Evolutionary conservation across 2,888 invertebrate species (phyloP).

Genomic region (Octodonta nipae): DNA sequence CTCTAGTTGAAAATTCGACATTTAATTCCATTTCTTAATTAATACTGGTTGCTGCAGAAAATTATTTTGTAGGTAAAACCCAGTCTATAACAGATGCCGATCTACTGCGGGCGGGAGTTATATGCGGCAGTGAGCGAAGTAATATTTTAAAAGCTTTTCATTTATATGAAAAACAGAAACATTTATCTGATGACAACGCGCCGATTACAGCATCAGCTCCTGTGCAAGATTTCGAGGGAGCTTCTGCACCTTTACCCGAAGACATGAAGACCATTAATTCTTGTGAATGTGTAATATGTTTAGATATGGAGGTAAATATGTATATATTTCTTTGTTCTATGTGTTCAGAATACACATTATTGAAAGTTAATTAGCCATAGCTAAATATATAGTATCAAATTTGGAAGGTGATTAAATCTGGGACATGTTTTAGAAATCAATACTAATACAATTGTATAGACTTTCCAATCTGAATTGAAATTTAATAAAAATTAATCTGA

Average conservation of each 20-base stretch:
- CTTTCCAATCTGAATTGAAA: too few species aligned
- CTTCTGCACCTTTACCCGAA: slow-evolving; percentile 29
- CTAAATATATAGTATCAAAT: too few species aligned
- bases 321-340: background rate
- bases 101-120: slow-evolving; percentile 46
- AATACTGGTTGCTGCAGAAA: too few species aligned
- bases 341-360: background rate
- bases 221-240: slow-evolving; percentile 10
- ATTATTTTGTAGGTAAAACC: slow-evolving; percentile 27
- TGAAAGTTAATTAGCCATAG: too few species aligned
- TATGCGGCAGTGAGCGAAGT: slow-evolving; percentile 42
- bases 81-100: slow-evolving; percentile 42
- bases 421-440: background rate
- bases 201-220: slow-evolving; percentile 15
- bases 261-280: slow-evolving; percentile 30
- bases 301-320: slow-evolving; percentile 53
- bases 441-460: too few species aligned
- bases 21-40: too few species aligned
- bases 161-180: slow-evolving; percentile 38
- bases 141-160: slow-evolving; percentile 50
- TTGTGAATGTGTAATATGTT: slow-evolving; percentile 71
- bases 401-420: too few species aligned
- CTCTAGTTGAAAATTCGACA: too few species aligned
- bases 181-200: background rate
- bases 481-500: too few species aligned